Evolutionary conservation across 2,113 vertebrate species (phyloP).

Genomic region (Oryzias woworae): DNA sequence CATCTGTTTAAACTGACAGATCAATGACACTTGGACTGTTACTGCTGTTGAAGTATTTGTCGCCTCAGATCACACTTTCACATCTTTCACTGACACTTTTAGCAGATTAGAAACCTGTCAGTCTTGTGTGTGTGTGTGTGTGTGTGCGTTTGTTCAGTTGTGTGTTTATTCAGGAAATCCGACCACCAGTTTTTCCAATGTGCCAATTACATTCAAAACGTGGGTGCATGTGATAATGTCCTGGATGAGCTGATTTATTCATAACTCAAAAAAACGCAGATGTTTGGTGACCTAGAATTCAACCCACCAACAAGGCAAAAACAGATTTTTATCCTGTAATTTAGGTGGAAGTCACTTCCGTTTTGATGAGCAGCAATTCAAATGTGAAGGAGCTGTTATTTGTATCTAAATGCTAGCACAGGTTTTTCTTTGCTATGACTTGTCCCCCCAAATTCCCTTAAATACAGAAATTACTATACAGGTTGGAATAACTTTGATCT

Average conservation of each 20-base stretch:
- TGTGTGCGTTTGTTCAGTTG: not conserved
- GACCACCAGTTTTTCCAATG: constrained; percentile 33
- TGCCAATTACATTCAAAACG: constrained; percentile 48
- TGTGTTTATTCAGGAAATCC: constrained; percentile 18
- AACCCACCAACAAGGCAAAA: not conserved
- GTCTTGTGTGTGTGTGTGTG: not conserved
- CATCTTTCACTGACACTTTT: constrained; percentile 38
- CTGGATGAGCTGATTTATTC: constrained; percentile 20
- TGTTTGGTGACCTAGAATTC: constrained; percentile 15
- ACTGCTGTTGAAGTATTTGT: constrained; percentile 51
- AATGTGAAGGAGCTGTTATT: not conserved
- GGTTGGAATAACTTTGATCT: not conserved
- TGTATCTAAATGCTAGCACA: no score
- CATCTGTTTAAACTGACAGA: constrained; percentile 34
- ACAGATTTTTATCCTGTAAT: not conserved
- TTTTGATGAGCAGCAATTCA: constrained; percentile 8
- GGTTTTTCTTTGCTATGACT: not conserved
- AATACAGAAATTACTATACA: not conserved
- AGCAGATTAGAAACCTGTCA: constrained; percentile 44
- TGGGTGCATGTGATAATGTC: constrained; percentile 29
- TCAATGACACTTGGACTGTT: constrained; percentile 28
- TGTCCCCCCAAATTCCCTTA: not conserved
- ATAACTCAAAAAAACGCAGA: constrained; percentile 12
- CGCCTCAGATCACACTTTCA: constrained; percentile 46
- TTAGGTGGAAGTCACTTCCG: constrained; percentile 17